phyloP scores from a whole-genome alignment of 2,888 invertebrate species.

The Brenthis ino region DNA sequence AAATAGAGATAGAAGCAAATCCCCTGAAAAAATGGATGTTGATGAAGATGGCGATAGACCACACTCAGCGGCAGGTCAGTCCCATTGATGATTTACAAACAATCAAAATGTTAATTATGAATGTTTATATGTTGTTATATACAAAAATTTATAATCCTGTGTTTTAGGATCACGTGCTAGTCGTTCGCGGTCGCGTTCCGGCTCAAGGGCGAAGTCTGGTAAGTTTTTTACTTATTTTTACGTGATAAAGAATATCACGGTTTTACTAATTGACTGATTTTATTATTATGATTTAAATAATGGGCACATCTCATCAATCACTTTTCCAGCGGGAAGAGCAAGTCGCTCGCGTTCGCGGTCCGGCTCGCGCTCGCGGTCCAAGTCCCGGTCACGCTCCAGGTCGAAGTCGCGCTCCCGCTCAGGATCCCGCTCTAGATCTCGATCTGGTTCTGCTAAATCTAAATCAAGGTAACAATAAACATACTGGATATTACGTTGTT shows the following conservation, averaged over 20 bases:
- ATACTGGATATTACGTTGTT: too few relatives aligned
- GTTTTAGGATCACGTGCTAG: slow-evolving; percentile 18
- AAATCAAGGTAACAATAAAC: slow-evolving; percentile 54
- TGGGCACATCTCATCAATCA: too few relatives aligned
- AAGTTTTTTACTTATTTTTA: not conserved
- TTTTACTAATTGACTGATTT: too few relatives aligned
- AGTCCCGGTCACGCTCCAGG: slow-evolving; percentile 48
- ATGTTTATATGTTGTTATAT: not conserved
- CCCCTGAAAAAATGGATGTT: slow-evolving; percentile 51
- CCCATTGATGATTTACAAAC: too few relatives aligned
- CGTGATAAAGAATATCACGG: too few relatives aligned
- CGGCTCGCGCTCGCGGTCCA: slow-evolving; percentile 50
- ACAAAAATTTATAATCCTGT: not conserved
- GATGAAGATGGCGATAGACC: slow-evolving; percentile 42
- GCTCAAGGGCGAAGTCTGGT: slow-evolving; percentile 28
- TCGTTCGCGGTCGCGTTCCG: slow-evolving; percentile 27
- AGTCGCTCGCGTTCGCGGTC: slow-evolving; percentile 46
- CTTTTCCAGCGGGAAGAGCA: slow-evolving; percentile 40
- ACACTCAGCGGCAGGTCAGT: slow-evolving; percentile 40
- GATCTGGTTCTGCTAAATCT: slow-evolving; percentile 48
- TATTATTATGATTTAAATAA: too few relatives aligned
- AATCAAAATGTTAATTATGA: too few relatives aligned
- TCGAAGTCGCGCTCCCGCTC: slow-evolving; percentile 44
- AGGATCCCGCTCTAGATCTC: slow-evolving; percentile 36
- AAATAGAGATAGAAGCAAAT: slow-evolving; percentile 40